Evolutionary conservation across 2,113 vertebrate genomes (phyloP), one percentile per base, ranked within the genome.

Genomic region (Caranx ignobilis): DNA sequence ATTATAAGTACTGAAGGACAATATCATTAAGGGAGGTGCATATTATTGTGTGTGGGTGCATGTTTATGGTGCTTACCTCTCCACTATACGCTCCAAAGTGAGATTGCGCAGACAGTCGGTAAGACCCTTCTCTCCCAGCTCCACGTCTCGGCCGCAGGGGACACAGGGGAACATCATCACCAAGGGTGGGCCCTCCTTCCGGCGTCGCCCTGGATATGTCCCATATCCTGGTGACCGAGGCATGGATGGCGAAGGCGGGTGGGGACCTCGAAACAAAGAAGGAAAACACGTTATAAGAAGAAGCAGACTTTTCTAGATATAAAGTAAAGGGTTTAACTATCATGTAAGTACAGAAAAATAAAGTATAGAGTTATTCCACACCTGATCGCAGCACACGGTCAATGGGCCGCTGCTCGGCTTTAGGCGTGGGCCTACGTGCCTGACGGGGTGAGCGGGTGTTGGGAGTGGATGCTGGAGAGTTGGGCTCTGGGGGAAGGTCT

Each of bases 81-180:
- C 98, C 82, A 98, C 98, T 54, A 99, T 97, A 0, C 97, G 95
- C 93, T 99, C 97, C 91, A 99, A 89, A 2, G 97, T 98, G 85
- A 99, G 95, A 91, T 99, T 99, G 21, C 97, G 96, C 91, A 99
- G 96, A 54, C 98, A 97, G 81, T 97, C 96, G 0, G 95, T 93
- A 65, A 99, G 92, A n/a, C 97, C 98, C 64, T 96, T 92, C 89
- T 98, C 97, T 0, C 97, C 97, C 84, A 99, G 93, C 85, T 99
- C 97, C 87, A 99, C 97, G 0, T 98, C 97, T 7, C 94, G 89
- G 71, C 96, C 96, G 32, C 97, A 99, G 57, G 95, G 93, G 0
- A 95, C 93, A 84, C 98, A 99, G 0, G 97, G 97, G 85, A 99
- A 98, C 90, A 95, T 92, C 92, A 98, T 91, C 0, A 91, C 90